A percentile compares a stretch with the other conserved stretches of the same genome.
Evolutionary conservation across 1,140 invertebrate genomes (phyloP).

Genomic region (Hypothenemus hampei): DNA sequence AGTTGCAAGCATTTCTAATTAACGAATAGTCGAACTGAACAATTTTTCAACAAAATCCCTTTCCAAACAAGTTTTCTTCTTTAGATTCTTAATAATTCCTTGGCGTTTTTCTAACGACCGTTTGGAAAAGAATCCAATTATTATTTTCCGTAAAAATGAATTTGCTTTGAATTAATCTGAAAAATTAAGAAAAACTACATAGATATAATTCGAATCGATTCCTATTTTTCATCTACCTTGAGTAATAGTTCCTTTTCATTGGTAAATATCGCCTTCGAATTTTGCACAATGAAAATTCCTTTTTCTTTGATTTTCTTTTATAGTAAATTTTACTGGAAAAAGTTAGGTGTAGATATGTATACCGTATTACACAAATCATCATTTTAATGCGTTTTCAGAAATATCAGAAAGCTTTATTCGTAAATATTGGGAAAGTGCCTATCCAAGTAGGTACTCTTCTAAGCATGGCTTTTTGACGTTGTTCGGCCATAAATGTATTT

Average conservation of each 20-base stretch:
- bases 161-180: slow-evolving; percentile 6
- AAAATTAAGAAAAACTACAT: not conserved
- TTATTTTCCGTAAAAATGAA: slow-evolving; percentile 10
- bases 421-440: slow-evolving; percentile 4
- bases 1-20: too few species aligned
- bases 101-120: slow-evolving; percentile 1
- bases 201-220: not conserved
- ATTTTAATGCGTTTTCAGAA: not conserved
- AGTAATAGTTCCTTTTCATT: too few species aligned
- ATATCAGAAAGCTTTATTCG: slow-evolving; percentile 8
- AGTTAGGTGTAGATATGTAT: too few species aligned
- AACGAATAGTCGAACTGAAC: too few species aligned
- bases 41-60: not conserved
- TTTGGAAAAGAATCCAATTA: not conserved
- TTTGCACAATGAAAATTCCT: too few species aligned
- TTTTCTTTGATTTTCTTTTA: too few species aligned
- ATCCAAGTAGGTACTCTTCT: too few species aligned
- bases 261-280: too few species aligned
- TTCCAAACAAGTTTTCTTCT: not conserved
- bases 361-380: slow-evolving; percentile 3
- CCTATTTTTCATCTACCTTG: too few species aligned
- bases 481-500: too few species aligned
- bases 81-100: not conserved
- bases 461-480: too few species aligned
- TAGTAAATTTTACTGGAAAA: too few species aligned